Evolutionary conservation across 1,140 invertebrate species (phyloP).

Genomic region (Drosophila ambigua): DNA sequence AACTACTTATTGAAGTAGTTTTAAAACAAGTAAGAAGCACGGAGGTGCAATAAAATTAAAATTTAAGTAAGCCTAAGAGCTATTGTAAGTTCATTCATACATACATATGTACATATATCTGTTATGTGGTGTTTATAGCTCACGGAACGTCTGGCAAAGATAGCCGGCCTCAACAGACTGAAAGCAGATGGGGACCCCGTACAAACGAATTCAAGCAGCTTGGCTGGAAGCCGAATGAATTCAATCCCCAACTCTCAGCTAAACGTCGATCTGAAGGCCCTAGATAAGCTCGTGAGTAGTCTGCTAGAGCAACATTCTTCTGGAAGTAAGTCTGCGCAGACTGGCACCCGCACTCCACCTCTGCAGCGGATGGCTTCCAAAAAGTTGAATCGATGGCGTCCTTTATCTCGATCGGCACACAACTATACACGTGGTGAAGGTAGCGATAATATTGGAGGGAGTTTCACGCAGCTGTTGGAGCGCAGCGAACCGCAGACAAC

Average conservation of each 20-base stretch:
- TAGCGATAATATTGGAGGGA: slow-evolving; percentile 35
- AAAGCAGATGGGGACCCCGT: slow-evolving; percentile 43
- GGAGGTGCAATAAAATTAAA: too few relatives aligned
- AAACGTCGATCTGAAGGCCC: slow-evolving; percentile 71
- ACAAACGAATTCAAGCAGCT: slow-evolving; percentile 51
- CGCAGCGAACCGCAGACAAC: slow-evolving; percentile 44
- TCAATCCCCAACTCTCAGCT: slow-evolving; percentile 74
- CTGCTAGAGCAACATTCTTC: slow-evolving; percentile 73
- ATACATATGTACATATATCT: not conserved
- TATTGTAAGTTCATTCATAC: too few relatives aligned
- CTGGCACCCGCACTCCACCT: slow-evolving; percentile 54
- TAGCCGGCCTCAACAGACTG: slow-evolving; percentile 72
- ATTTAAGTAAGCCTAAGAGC: too few relatives aligned
- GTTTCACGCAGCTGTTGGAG: slow-evolving; percentile 66
- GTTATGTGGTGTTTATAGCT: slow-evolving; percentile 44
- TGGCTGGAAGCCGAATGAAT: slow-evolving; percentile 73
- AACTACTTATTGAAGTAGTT: slow-evolving; percentile 2
- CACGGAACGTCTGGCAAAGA: slow-evolving; percentile 74
- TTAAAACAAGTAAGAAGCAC: too few relatives aligned
- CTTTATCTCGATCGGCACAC: slow-evolving; percentile 74
- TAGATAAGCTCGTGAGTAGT: slow-evolving; percentile 78
- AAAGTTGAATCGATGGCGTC: slow-evolving; percentile 78
- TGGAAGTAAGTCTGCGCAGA: slow-evolving; percentile 24
- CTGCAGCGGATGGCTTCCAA: slow-evolving; percentile 60
- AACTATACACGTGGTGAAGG: slow-evolving; percentile 50